Evolutionary conservation across 2,888 invertebrate species (phyloP), one percentile per base, ranked within the genome.

Genomic region (Dynastes tityus): DNA sequence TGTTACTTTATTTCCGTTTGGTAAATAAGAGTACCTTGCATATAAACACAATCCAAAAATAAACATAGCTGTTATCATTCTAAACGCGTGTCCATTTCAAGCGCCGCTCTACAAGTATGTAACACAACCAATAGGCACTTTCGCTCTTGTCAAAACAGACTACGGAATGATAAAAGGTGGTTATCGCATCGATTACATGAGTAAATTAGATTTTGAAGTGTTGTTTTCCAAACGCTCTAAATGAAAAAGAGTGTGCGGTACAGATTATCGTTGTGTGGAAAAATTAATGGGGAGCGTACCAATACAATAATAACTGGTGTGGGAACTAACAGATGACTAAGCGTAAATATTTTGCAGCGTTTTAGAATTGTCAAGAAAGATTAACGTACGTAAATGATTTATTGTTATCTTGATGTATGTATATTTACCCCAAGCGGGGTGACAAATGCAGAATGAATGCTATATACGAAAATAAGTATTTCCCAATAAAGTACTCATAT

Each of bases 1-100:
- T 67, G 40, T 67, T 13, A 67, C 16, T 45, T 67, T 67, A 67
- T 58, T 67, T 67, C 37, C 22, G 45, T n/a, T 16, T 40, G 45
- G 45, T 67, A 67, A 67, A 67, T 22, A 67, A n/a, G 22, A 22
- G 22, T 16, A 64, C 27, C 55, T 58, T 22, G 5, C 16, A 22
- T 58, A 16, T 58, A 58, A 27, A 64, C 2, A 16, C 8, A 65
- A 1, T 3, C 6, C 13, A 2, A 67, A 67, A 22, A 67, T 40
- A 45, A 16, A 40, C 9, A 45, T 9, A 8, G 5, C 55, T 67
- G 16, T 67, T 67, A 67, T 67, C 45, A 6, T 16, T 37, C n/a
- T 16, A 45, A 40, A 37, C 16, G 45, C 22, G n/a, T 67, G 45
- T 16, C 65, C 65, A 16, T 45, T 67, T 67, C 37, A 45, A 67